Evolutionary conservation across 2,888 invertebrate genomes (phyloP).

Genomic region (Tenthredo distinguenda): DNA sequence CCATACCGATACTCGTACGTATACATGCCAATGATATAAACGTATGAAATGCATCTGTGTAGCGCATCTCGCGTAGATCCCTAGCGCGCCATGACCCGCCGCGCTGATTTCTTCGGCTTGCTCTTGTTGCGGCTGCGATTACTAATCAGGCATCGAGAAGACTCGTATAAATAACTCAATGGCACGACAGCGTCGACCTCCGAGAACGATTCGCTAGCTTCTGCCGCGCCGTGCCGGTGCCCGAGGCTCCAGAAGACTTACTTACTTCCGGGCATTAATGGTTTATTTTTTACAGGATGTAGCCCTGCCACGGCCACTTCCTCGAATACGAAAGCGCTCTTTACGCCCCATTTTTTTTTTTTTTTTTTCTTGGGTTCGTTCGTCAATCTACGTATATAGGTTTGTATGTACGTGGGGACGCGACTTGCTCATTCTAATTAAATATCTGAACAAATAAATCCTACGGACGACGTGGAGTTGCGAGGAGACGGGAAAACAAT

Average conservation of each 20-base stretch:
- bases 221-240: slow-evolving; percentile 55
- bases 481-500: background rate
- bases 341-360: background rate
- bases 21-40: background rate
- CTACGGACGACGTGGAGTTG: background rate
- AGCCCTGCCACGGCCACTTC: background rate
- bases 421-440: background rate
- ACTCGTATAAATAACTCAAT: slow-evolving; percentile 60
- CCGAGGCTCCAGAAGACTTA: slow-evolving; percentile 8
- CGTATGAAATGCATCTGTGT: slow-evolving; percentile 34
- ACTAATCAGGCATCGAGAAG: slow-evolving; percentile 74
- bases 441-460: background rate
- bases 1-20: background rate
- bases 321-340: background rate
- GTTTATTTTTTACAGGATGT: background rate
- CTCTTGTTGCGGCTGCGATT: slow-evolving; percentile 68
- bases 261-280: slow-evolving; percentile 73
- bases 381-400: too few relatives aligned
- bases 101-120: slow-evolving; percentile 42
- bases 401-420: too few relatives aligned
- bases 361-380: background rate
- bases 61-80: slow-evolving; percentile 49
- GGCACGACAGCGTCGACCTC: slow-evolving; percentile 52
- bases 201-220: slow-evolving; percentile 68
- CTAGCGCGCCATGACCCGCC: slow-evolving; percentile 51